These are phyloP conservation scores for Nomada ruficornis DNA, from an alignment of 2,888 invertebrate genomes.

Conservation along the genomic window DNA sequence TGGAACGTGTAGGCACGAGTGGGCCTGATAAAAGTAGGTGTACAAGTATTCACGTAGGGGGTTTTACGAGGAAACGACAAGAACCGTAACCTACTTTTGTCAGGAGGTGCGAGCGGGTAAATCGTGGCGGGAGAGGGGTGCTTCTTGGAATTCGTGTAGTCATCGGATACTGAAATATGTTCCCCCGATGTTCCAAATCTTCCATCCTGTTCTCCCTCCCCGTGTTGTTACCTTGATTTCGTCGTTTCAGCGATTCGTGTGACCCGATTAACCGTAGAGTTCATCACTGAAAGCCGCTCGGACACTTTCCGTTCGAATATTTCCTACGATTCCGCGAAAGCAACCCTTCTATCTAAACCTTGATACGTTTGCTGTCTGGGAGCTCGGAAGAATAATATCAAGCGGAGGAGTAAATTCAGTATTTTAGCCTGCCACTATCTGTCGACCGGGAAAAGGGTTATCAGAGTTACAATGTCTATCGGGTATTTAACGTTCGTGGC, in stretches of 20 bases:
- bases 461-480: conserved; percentile 60
- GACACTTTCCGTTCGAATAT: neutral
- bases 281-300: neutral
- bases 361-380: neutral
- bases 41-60: conserved; percentile 63
- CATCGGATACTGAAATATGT: conserved; percentile 57
- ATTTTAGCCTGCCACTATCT: conserved; percentile 59
- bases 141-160: conserved; percentile 66
- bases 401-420: conserved; percentile 63
- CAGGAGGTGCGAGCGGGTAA: conserved; percentile 14
- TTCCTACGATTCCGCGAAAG: neutral
- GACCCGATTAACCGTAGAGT: neutral
- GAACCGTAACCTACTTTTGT: conserved; percentile 69
- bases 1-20: conserved; percentile 62
- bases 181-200: conserved; percentile 19
- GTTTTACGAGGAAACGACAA: conserved; percentile 66
- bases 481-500: conserved; percentile 37
- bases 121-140: conserved; percentile 43
- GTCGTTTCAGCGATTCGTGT: conserved; percentile 4
- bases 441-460: conserved; percentile 65
- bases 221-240: neutral
- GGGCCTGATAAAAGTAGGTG: conserved; percentile 63
- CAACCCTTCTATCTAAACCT: neutral
- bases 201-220: neutral
- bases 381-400: conserved; percentile 48